phyloP scores from a whole-genome alignment of 1,140 invertebrate species.

The Camponotus vicinus region DNA sequence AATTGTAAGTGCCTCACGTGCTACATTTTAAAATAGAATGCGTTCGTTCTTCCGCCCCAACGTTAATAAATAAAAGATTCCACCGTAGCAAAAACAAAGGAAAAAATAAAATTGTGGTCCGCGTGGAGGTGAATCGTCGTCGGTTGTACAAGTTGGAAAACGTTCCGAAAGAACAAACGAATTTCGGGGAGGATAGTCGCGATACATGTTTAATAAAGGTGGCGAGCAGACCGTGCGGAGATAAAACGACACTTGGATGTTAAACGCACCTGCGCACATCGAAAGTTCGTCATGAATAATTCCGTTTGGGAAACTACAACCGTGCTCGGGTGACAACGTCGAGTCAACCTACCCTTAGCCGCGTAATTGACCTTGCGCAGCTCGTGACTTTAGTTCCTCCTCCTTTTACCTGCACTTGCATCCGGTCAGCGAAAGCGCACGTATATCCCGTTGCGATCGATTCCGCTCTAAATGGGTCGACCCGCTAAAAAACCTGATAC shows the following conservation, averaged over 20 bases:
- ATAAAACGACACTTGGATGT: conserved; percentile 59
- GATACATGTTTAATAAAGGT: conserved; percentile 65
- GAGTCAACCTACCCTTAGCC: conserved; percentile 17
- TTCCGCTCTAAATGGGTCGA: neutral
- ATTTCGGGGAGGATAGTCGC: conserved; percentile 30
- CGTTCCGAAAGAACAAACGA: conserved; percentile 5
- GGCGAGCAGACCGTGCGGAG: neutral
- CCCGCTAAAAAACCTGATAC: conserved; percentile 11
- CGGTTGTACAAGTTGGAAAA: neutral
- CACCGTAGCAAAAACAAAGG: no score
- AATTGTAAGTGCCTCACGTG: conserved; percentile 30
- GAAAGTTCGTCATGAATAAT: conserved; percentile 76
- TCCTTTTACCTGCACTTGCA: neutral
- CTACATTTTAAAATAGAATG: conserved; percentile 36
- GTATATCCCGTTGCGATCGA: conserved; percentile 32
- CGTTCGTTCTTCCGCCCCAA: conserved; percentile 13
- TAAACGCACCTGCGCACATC: conserved; percentile 70
- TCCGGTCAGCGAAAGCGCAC: neutral
- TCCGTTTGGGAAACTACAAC: conserved; percentile 53
- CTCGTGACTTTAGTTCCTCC: conserved; percentile 64
- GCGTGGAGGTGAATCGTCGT: neutral
- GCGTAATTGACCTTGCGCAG: conserved; percentile 71
- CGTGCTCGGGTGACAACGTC: conserved; percentile 18
- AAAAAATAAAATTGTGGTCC: neutral
- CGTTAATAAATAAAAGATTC: conserved; percentile 27